Conservation (phyloP, 2,797 vertebrate genomes). For the Hydrophis major region DNA sequence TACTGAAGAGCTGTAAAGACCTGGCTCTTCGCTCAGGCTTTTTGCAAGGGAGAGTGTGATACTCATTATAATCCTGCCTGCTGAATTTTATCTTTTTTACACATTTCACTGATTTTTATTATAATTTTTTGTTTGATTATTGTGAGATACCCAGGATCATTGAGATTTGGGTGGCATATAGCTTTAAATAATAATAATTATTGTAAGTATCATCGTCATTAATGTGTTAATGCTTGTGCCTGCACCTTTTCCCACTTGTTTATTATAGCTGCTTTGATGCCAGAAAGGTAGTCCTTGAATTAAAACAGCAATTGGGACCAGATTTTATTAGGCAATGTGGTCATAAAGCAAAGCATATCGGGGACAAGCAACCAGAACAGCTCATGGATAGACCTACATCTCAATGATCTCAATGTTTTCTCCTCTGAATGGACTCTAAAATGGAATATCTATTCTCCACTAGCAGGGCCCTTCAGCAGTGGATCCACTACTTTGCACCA, state of each 20-base stretch:
- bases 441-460: background rate
- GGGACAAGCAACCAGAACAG: background rate
- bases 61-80: background rate
- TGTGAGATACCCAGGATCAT: background rate
- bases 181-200: background rate
- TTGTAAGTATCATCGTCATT: background rate
- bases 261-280: background rate
- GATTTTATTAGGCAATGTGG: background rate
- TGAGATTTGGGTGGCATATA: background rate
- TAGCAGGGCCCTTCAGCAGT: background rate
- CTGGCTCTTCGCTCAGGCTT: background rate
- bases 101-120: background rate
- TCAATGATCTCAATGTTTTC: background rate
- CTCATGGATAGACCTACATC: background rate
- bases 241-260: background rate
- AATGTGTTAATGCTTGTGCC: background rate
- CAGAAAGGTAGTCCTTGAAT: background rate
- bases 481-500: background rate
- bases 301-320: background rate
- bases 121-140: background rate
- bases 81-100: background rate
- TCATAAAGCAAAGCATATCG: background rate
- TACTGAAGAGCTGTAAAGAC: background rate
- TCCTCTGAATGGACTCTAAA: background rate
- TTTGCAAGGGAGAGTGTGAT: background rate